Conservation (phyloP, 2,113 vertebrate genomes). For the Chrysemys picta region DNA sequence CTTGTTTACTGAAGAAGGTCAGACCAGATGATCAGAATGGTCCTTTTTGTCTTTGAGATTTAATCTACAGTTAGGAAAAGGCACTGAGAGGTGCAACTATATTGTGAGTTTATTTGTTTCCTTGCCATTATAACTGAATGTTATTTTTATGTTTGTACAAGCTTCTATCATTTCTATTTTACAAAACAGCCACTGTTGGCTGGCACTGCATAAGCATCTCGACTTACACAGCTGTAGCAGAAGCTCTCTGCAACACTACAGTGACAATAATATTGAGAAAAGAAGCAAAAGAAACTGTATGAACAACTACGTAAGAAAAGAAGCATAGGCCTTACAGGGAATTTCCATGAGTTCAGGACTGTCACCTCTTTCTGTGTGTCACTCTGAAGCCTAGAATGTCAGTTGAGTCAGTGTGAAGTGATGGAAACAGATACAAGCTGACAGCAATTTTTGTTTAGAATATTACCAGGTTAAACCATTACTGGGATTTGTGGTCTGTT, state of each 20-base stretch:
- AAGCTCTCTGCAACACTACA: background rate
- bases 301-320: background rate
- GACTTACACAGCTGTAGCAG: background rate
- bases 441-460: background rate
- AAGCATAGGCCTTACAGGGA: background rate
- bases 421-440: background rate
- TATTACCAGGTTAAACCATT: too few relatives aligned
- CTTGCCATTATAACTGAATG: background rate
- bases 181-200: background rate
- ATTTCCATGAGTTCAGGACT: background rate
- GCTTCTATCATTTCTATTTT: background rate
- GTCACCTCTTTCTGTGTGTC: background rate
- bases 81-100: background rate
- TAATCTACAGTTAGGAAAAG: background rate
- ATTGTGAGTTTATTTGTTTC: background rate
- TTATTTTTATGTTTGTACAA: background rate
- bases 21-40: background rate
- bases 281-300: background rate
- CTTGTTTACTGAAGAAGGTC: background rate
- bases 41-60: background rate
- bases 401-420: background rate
- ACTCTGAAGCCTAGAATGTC: background rate
- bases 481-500: too few relatives aligned
- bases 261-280: background rate
- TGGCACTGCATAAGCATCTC: background rate